Evolutionary conservation across 1,140 invertebrate species (phyloP).

Genomic region (Formica exsecta): DNA sequence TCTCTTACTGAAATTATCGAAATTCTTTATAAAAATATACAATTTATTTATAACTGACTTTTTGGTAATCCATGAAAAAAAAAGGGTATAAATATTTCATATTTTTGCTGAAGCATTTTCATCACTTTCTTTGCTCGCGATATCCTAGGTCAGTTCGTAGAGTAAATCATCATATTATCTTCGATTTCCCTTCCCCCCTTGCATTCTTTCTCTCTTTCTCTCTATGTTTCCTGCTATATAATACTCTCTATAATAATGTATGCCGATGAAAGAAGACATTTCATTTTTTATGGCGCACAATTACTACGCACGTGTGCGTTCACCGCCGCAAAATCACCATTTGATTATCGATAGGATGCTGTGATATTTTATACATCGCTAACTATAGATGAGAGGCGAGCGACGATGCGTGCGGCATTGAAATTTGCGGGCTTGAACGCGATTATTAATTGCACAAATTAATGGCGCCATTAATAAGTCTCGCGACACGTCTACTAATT

Average conservation of each 20-base stretch:
- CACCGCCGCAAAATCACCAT: constrained; percentile 26
- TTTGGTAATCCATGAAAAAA: neutral
- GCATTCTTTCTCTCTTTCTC: neutral
- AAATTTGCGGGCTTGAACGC: constrained; percentile 31
- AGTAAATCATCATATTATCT: constrained; percentile 35
- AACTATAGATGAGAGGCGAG: constrained; percentile 23
- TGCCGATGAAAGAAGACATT: constrained; percentile 25
- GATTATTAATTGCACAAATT: constrained; percentile 51
- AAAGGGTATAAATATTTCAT: constrained; percentile 1
- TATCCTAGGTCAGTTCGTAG: constrained; percentile 11
- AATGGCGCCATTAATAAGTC: constrained; percentile 42
- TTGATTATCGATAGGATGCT: constrained; percentile 44
- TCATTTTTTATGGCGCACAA: constrained; percentile 28
- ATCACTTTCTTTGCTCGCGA: constrained; percentile 12
- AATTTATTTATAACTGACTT: neutral
- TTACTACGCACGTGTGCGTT: constrained; percentile 47
- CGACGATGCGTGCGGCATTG: constrained; percentile 13
- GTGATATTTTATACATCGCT: constrained; percentile 46
- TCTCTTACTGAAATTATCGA: neutral
- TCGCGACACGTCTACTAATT: constrained; percentile 3
- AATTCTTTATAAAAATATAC: neutral
- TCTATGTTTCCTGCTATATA: constrained; percentile 3
- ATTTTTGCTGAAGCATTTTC: constrained; percentile 26
- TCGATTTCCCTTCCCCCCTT: neutral
- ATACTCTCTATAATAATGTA: constrained; percentile 11